phyloP scores from a whole-genome alignment of 1,140 invertebrate genomes.

The Nixonia krombeini region DNA sequence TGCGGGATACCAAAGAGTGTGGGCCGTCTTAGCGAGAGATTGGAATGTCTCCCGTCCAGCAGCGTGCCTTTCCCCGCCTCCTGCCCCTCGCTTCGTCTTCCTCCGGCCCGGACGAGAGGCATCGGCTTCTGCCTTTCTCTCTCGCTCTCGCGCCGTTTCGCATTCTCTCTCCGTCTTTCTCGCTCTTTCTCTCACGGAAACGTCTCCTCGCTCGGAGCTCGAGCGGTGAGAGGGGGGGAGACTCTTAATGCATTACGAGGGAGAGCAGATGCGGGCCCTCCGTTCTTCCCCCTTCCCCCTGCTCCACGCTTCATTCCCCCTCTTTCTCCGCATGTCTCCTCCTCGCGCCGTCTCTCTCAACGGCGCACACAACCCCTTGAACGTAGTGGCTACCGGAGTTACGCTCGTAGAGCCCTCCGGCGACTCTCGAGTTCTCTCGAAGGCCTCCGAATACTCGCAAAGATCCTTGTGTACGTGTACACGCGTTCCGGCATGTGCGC shows the following conservation, averaged over 20 bases:
- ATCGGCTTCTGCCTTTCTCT: too few relatives aligned
- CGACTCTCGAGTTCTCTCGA: conserved; percentile 54
- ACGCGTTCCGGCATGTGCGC: conserved; percentile 2
- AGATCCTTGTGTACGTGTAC: conserved; percentile 14
- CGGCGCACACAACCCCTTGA: conserved; percentile 50
- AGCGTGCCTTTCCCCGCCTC: conserved; percentile 33
- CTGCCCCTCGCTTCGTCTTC: not conserved
- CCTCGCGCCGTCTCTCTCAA: conserved; percentile 31
- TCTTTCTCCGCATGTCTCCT: conserved; percentile 22
- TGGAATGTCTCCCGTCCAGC: conserved; percentile 67
- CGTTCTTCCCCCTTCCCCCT: conserved; percentile 2
- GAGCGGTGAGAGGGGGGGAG: conserved; percentile 12
- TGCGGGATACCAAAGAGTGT: conserved; percentile 46
- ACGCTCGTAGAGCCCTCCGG: conserved; percentile 67
- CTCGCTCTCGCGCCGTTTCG: conserved; percentile 5
- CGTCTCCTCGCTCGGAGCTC: not conserved
- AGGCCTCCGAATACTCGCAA: conserved; percentile 33
- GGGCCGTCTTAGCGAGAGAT: conserved; percentile 60
- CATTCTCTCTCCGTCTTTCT: conserved; percentile 24
- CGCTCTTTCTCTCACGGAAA: too few relatives aligned
- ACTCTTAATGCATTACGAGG: conserved; percentile 54
- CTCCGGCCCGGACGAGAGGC: not conserved
- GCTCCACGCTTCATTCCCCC: conserved; percentile 19
- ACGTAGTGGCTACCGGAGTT: conserved; percentile 70
- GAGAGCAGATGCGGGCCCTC: conserved; percentile 57